Evolutionary conservation across 2,113 vertebrate genomes (phyloP).

Genomic region (Hemiscyllium ocellatum): DNA sequence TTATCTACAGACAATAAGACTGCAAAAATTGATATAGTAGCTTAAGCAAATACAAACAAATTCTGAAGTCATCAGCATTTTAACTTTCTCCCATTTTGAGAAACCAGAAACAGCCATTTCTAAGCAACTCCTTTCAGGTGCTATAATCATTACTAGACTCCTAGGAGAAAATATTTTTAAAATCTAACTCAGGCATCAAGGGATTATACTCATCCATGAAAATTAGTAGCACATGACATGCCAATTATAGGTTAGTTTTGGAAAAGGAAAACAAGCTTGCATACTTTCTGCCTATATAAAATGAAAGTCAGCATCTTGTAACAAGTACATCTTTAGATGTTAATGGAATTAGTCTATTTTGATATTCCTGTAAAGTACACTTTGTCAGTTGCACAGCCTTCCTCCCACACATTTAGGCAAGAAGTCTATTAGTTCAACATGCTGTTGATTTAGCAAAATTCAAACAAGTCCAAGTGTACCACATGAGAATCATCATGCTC

Average conservation of each 20-base stretch:
- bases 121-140: neutral
- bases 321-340: neutral
- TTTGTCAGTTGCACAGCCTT: too few species aligned
- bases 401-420: neutral
- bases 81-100: conserved; percentile 44
- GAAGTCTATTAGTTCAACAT: neutral
- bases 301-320: neutral
- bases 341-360: neutral
- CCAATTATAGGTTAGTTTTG: neutral
- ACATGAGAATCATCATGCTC: neutral
- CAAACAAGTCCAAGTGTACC: neutral
- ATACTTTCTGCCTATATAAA: neutral
- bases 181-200: neutral
- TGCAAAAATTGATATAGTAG: neutral
- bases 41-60: conserved; percentile 1
- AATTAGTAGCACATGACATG: neutral
- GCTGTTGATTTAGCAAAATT: too few species aligned
- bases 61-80: conserved; percentile 31
- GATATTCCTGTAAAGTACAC: too few species aligned
- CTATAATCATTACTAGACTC: neutral
- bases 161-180: conserved; percentile 4
- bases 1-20: neutral
- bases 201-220: neutral
- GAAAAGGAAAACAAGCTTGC: conserved; percentile 14
- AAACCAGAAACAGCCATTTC: conserved; percentile 29